These are phyloP conservation scores for Nanorana parkeri DNA, from an alignment of 2,113 vertebrate species.

Conservation along the genomic window DNA sequence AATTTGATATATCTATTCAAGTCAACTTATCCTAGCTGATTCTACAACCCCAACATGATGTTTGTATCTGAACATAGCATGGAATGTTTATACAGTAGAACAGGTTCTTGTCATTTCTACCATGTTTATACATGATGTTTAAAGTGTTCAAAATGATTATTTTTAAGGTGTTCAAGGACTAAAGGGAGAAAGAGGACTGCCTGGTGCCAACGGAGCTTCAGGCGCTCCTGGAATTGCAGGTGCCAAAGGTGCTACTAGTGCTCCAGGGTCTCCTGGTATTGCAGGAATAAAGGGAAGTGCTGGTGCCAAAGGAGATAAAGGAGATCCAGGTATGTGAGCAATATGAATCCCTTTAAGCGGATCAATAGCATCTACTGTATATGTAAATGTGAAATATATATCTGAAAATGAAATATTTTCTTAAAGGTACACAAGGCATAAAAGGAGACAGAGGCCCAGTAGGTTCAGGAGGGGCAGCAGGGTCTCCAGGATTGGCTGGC, in stretches of 20 bases:
- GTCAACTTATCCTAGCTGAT: no score
- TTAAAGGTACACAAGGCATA: constrained; percentile 12
- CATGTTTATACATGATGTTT: not conserved
- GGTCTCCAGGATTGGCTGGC: not conserved
- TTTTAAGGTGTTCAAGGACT: not conserved
- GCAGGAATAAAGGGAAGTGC: constrained; percentile 11
- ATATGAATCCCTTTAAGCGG: not conserved
- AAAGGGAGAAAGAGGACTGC: constrained; percentile 23
- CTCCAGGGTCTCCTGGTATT: not conserved
- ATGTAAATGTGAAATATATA: not conserved
- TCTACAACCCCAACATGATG: no score
- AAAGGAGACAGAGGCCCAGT: constrained; percentile 13
- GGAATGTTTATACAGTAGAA: no score
- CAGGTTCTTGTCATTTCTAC: not conserved
- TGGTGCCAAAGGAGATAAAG: constrained; percentile 4
- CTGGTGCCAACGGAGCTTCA: not conserved
- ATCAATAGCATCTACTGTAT: not conserved
- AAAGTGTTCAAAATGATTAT: not conserved
- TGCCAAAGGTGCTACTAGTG: not conserved
- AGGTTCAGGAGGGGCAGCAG: not conserved
- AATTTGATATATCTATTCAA: no score
- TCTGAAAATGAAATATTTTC: not conserved
- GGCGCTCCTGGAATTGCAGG: constrained; percentile 2
- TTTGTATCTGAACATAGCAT: no score
- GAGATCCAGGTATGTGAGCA: constrained; percentile 13